Evolutionary conservation across 2,113 vertebrate species (phyloP).

Genomic region (Herpailurus yagouaroundi): DNA sequence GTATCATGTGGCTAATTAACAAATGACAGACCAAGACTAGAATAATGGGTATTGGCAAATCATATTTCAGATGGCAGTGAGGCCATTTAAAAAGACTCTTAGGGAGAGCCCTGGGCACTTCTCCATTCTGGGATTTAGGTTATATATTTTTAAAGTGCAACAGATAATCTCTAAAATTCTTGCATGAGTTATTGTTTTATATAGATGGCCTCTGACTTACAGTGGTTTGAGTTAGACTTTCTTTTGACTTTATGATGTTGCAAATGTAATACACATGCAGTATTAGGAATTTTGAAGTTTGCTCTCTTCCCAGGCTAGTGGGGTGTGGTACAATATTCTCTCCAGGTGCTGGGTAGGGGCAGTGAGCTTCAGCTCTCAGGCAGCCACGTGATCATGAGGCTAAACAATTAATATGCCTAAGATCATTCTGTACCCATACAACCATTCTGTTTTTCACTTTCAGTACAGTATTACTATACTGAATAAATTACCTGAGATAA

Average conservation of each 20-base stretch:
- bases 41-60: not conserved
- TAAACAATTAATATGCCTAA: not conserved
- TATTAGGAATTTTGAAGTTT: not conserved
- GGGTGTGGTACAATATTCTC: not conserved
- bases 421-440: not conserved
- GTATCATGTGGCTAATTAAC: not conserved
- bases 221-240: not conserved
- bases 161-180: not conserved
- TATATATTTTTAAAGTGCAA: not conserved
- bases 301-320: not conserved
- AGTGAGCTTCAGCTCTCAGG: not conserved
- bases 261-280: not conserved
- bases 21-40: not conserved
- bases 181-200: not conserved
- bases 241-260: not conserved
- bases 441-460: not conserved
- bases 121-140: not conserved
- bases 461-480: not conserved
- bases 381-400: not conserved
- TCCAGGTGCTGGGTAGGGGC: not conserved
- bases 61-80: not conserved
- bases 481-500: not conserved
- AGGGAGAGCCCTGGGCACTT: not conserved
- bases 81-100: not conserved
- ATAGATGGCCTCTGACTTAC: not conserved